These are phyloP conservation scores for Protomyctophum bolini DNA, from an alignment of 2,113 vertebrate genomes.

Conservation along the genomic window DNA sequence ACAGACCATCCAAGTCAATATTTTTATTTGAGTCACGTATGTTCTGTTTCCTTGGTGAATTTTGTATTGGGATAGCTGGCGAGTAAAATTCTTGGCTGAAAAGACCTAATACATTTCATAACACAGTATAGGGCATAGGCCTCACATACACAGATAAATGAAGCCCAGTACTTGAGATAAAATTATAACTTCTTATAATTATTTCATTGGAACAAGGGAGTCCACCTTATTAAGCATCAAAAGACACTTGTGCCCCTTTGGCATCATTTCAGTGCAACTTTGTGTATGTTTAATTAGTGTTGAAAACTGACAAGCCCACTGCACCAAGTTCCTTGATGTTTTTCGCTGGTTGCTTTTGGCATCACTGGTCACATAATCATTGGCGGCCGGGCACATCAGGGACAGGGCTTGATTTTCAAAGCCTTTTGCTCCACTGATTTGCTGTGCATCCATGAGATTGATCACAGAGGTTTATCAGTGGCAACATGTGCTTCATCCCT, in stretches of 20 bases:
- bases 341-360: slow-evolving; percentile 76
- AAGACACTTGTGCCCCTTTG: slow-evolving; percentile 61
- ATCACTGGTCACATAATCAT: slow-evolving; percentile 83
- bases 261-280: slow-evolving; percentile 59
- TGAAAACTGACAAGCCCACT: slow-evolving; percentile 75
- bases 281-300: slow-evolving; percentile 81
- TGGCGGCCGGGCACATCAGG: slow-evolving; percentile 74
- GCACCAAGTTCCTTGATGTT: slow-evolving; percentile 81
- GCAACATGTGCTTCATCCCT: slow-evolving; percentile 81
- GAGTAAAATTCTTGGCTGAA: too few relatives aligned
- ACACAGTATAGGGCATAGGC: too few relatives aligned
- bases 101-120: too few relatives aligned
- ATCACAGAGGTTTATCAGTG: slow-evolving; percentile 85
- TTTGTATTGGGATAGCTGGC: too few relatives aligned
- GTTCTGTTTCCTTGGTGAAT: too few relatives aligned
- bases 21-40: too few relatives aligned
- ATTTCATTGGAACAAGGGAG: slow-evolving; percentile 12
- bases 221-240: slow-evolving; percentile 61
- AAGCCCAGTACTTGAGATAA: slow-evolving; percentile 5
- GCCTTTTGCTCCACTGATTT: slow-evolving; percentile 80
- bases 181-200: slow-evolving; percentile 39
- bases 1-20: too few relatives aligned
- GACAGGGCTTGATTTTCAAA: slow-evolving; percentile 85
- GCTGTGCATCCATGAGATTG: slow-evolving; percentile 83
- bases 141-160: too few relatives aligned